Conservation (phyloP, 2,797 vertebrate species). For the Mormyrops attenuatus region DNA sequence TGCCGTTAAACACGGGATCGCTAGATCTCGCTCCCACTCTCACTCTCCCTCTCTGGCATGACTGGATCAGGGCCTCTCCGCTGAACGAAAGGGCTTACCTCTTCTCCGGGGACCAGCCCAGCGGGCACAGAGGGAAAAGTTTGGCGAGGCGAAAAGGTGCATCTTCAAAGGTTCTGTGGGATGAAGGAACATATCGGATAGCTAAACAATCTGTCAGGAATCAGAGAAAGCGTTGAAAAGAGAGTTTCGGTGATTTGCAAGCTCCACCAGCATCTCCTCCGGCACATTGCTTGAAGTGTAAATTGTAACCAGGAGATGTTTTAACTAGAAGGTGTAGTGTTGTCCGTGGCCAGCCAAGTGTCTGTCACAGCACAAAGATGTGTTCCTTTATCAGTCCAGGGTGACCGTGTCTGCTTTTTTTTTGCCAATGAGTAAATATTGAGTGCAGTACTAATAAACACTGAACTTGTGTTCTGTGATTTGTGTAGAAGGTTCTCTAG, state of each 20-base stretch:
- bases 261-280: slow-evolving; percentile 35
- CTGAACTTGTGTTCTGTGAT: slow-evolving; percentile 21
- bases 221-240: slow-evolving; percentile 51
- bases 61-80: background rate
- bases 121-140: slow-evolving; percentile 28
- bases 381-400: slow-evolving; percentile 37
- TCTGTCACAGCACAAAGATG: slow-evolving; percentile 36
- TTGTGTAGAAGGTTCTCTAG: slow-evolving; percentile 26
- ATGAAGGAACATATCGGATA: slow-evolving; percentile 37
- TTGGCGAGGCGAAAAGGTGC: slow-evolving; percentile 29
- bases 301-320: slow-evolving; percentile 44
- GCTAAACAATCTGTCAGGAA: slow-evolving; percentile 51
- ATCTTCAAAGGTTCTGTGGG: slow-evolving; percentile 42
- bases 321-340: slow-evolving; percentile 40
- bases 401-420: slow-evolving; percentile 9
- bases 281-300: slow-evolving; percentile 36
- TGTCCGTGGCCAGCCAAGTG: slow-evolving; percentile 38
- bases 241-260: slow-evolving; percentile 23
- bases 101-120: background rate
- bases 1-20: background rate
- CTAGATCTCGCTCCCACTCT: slow-evolving; percentile 19
- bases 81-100: background rate
- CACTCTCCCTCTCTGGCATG: background rate
- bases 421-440: slow-evolving; percentile 40
- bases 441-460: slow-evolving; percentile 34